These are phyloP conservation scores for Ceraclea dissimilis DNA, from an alignment of 2,888 invertebrate genomes.

Conservation along the genomic window DNA sequence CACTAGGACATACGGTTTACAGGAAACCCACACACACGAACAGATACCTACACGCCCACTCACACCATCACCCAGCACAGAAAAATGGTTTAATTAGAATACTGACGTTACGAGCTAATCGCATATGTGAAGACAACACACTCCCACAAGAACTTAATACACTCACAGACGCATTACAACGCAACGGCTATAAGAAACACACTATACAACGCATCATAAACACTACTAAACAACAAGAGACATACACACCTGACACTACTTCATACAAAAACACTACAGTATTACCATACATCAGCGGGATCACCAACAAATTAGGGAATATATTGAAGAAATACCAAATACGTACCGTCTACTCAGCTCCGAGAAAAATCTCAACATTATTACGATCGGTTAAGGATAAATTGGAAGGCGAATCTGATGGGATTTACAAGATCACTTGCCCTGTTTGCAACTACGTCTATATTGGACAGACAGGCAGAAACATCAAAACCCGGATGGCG, in stretches of 20 bases:
- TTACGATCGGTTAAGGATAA: too few species aligned
- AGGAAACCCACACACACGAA: not conserved
- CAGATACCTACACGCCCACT: not conserved
- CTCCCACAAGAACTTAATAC: not conserved
- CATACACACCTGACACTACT: not conserved
- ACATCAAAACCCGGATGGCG: too few species aligned
- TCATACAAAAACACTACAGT: too few species aligned
- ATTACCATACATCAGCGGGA: too few species aligned
- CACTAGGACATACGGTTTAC: not conserved
- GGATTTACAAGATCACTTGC: too few species aligned
- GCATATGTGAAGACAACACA: not conserved
- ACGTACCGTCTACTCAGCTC: too few species aligned
- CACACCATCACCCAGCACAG: not conserved
- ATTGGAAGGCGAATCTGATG: too few species aligned
- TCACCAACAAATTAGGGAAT: too few species aligned
- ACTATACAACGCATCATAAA: not conserved
- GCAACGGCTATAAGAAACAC: not conserved
- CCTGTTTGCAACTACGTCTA: too few species aligned
- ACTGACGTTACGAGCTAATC: not conserved
- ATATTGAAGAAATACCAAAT: too few species aligned
- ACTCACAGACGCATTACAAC: not conserved
- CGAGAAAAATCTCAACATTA: too few species aligned
- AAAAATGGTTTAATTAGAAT: not conserved
- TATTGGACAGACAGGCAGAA: too few species aligned
- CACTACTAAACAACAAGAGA: not conserved